Base-by-base conservation (phyloP, 2,113 vertebrate species). In the Percina caprodes region DNA sequence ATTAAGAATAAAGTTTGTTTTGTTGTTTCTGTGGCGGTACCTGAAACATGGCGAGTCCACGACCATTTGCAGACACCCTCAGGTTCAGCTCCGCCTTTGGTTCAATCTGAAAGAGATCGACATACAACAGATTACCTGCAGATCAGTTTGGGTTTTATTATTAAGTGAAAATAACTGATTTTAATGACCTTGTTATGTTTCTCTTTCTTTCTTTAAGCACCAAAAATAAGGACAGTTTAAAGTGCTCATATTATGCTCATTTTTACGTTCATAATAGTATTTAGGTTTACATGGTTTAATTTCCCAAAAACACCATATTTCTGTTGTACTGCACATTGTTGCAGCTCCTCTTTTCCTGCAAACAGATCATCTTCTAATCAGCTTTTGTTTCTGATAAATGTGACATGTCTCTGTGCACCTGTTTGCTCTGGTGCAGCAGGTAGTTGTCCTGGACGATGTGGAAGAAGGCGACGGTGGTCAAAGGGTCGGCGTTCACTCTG, bases 41-140 rank as follows among this genome's bases (percentile, higher is more conserved):
- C 97, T 99, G 97, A 83, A 97, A 94, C 77, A 99, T 87, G 63
- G 94, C 96, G 87, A 97, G 95, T 80, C 98, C 98, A 23, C 26
- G 88, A 33, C 97, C 98, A 23, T 73, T 62, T 0, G 96, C 96
- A 3, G 87, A 81, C 81, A 98, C 92, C 33, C 85, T 86, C 46
- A 99, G 46, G 14, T 42, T 11, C 67, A 94, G 70, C 19, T 77
- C 83, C 5, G 94, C 74, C n/a, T 71, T 26, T 51, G 92, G 83
- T 5, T 87, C 52, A 83, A 98, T 94, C 97, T 99, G 85, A 79
- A 94, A 85, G 1, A 2, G 15, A 67, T 26, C 45, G 9, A 24
- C 13, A 16, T 1, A 8, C 30, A 16, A 55, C 11, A 55, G 21
- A 19, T 52, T 8, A 58, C 55, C 55, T 58, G 55, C 51, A 52